phyloP scores from a whole-genome alignment of 1,140 invertebrate genomes.

The Calosoma granatense region DNA sequence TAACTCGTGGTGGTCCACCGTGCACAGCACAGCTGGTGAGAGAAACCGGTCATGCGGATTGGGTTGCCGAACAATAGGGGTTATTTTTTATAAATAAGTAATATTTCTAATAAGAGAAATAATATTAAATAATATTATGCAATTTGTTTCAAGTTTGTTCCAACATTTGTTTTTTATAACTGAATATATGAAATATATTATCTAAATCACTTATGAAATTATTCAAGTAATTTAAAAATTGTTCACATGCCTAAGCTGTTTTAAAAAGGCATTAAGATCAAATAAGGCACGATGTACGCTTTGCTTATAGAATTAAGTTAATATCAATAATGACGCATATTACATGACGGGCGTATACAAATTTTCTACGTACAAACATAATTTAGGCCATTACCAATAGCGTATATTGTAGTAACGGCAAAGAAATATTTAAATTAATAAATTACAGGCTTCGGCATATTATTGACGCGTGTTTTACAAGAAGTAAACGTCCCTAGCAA shows the following conservation, averaged over 20 bases:
- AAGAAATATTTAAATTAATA: slow-evolving; percentile 9
- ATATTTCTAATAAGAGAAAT: no score
- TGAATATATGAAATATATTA: no score
- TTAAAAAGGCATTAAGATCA: slow-evolving; percentile 2
- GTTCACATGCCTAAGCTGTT: neutral
- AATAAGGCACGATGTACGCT: neutral
- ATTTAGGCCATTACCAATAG: slow-evolving; percentile 7
- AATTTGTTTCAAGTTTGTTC: no score
- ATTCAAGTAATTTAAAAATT: neutral
- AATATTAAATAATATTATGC: no score
- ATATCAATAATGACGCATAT: slow-evolving; percentile 5
- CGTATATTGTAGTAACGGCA: neutral
- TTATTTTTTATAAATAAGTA: slow-evolving; percentile 1
- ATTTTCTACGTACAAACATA: slow-evolving; percentile 8
- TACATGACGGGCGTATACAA: slow-evolving; percentile 1
- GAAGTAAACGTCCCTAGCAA: slow-evolving; percentile 2
- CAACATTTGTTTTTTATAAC: no score
- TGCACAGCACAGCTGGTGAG: neutral
- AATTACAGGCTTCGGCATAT: slow-evolving; percentile 4
- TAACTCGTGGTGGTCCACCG: neutral
- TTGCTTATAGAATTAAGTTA: slow-evolving; percentile 3
- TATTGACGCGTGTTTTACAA: slow-evolving; percentile 9
- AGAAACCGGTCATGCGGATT: neutral
- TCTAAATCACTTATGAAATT: no score
- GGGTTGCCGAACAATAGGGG: neutral